These are phyloP conservation scores for Pristionchus arcanus DNA, from an alignment of 2,888 invertebrate genomes.

Conservation along the genomic window DNA sequence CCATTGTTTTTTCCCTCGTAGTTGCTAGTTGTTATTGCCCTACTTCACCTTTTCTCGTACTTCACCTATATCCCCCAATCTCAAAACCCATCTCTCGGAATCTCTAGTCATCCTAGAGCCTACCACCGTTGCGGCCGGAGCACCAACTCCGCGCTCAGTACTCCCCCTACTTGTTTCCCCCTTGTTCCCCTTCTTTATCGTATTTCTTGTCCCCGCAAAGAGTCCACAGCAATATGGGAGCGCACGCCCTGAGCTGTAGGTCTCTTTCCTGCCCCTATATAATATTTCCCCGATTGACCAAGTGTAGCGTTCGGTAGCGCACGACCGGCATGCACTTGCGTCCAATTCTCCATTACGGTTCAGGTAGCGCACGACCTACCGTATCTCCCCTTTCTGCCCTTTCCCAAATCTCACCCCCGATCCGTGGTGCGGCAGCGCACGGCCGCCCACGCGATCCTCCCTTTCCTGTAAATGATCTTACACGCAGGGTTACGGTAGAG, in stretches of 20 bases:
- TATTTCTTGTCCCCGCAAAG: not conserved
- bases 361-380: conserved; percentile 42
- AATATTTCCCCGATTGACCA: not conserved
- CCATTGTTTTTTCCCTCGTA: not conserved
- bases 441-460: conserved; percentile 20
- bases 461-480: conserved; percentile 33
- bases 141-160: conserved; percentile 30
- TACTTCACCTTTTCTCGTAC: not conserved
- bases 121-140: conserved; percentile 50
- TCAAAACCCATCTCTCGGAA: not conserved
- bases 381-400: not conserved
- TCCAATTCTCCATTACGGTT: not conserved
- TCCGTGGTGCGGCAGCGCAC: conserved; percentile 43
- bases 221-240: not conserved
- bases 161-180: not conserved
- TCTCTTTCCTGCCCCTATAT: not conserved
- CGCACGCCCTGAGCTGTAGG: not conserved
- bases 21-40: not conserved
- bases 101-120: conserved; percentile 53
- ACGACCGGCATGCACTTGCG: not conserved
- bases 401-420: conserved; percentile 1
- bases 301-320: not conserved
- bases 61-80: too few relatives aligned
- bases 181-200: not conserved
- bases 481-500: conserved; percentile 16